These are phyloP conservation scores for Cephus runcator DNA, from an alignment of 2,888 invertebrate genomes.

Conservation along the genomic window DNA sequence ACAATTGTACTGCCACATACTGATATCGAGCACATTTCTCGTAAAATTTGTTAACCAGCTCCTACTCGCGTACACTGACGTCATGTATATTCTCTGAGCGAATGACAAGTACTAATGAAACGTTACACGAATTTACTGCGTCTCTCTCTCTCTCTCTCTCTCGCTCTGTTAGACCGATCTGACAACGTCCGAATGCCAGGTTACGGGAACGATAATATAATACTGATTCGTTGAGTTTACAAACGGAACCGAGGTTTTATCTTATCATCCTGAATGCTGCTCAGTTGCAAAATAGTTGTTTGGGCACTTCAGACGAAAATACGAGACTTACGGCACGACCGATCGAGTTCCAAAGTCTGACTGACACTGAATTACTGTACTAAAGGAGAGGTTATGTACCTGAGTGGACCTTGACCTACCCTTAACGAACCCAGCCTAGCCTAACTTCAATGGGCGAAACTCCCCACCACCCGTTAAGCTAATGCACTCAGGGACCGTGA, in stretches of 20 bases:
- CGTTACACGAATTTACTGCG: not conserved
- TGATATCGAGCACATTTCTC: not conserved
- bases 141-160: no score
- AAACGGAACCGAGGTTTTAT: not conserved
- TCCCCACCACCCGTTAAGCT: not conserved
- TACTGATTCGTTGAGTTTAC: not conserved
- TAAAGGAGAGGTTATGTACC: not conserved
- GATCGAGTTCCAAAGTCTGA: not conserved
- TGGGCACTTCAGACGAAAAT: not conserved
- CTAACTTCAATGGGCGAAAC: not conserved
- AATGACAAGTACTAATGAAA: not conserved
- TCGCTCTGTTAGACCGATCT: not conserved
- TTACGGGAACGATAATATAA: not conserved
- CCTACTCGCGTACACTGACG: not conserved
- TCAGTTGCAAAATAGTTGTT: not conserved
- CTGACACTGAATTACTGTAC: not conserved
- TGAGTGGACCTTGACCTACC: not conserved
- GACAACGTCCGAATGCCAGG: not conserved
- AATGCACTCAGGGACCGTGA: not conserved
- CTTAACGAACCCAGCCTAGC: not conserved
- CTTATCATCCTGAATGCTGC: not conserved
- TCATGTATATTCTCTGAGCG: no score
- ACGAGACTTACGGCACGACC: not conserved
- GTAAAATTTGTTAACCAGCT: not conserved
- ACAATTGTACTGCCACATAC: slow-evolving; percentile 3